Percentiles rank a stretch among this genome's conserved stretches.
Evolutionary conservation across 2,113 vertebrate species (phyloP).

Genomic region (Xyrauchen texanus): DNA sequence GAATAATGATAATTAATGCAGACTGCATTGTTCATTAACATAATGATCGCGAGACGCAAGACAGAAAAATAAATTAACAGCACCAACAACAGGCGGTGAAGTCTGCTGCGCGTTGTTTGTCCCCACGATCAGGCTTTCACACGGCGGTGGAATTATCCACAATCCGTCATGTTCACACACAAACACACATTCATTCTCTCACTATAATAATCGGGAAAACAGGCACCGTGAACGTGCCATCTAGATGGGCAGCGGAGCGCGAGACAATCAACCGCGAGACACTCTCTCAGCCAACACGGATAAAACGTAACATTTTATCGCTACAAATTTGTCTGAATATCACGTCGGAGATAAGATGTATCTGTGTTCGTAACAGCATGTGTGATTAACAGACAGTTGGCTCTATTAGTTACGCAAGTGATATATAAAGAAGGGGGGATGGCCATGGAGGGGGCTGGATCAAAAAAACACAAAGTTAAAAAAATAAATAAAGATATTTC

Average conservation of each 20-base stretch:
- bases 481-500: slow-evolving; percentile 38
- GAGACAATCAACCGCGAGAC: slow-evolving; percentile 9
- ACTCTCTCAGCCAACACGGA: neutral
- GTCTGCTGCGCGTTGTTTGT: neutral
- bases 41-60: neutral
- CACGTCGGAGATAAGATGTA: neutral
- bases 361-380: neutral
- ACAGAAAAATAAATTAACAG: slow-evolving; percentile 17
- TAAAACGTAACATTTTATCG: slow-evolving; percentile 3
- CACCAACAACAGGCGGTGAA: slow-evolving; percentile 37
- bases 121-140: neutral
- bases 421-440: slow-evolving; percentile 11
- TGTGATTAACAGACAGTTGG: slow-evolving; percentile 21
- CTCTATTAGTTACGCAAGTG: slow-evolving; percentile 47
- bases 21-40: slow-evolving; percentile 28
- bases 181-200: neutral
- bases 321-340: slow-evolving; percentile 20
- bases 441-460: slow-evolving; percentile 34
- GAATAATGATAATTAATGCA: slow-evolving; percentile 29
- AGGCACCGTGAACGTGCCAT: slow-evolving; percentile 1
- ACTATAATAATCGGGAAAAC: neutral
- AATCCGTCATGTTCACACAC: neutral
- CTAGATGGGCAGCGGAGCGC: slow-evolving; percentile 1
- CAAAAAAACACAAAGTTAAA: slow-evolving; percentile 23
- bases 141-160: slow-evolving; percentile 21